Evolutionary conservation across 2,797 vertebrate genomes (phyloP).

Genomic region (Ctenochaetus hawaiiensis): DNA sequence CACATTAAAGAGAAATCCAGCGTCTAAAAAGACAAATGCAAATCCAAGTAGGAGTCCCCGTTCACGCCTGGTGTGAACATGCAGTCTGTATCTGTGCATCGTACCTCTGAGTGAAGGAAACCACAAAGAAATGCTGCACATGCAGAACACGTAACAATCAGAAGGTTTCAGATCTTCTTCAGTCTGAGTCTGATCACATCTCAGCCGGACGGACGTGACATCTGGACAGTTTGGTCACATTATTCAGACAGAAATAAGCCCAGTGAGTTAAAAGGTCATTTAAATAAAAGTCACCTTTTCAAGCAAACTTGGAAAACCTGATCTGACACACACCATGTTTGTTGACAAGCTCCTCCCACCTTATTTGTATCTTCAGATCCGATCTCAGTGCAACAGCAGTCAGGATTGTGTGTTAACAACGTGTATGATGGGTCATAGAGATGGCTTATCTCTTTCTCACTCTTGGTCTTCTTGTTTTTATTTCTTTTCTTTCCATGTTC

Average conservation of each 20-base stretch:
- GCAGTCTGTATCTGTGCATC: conserved; percentile 1
- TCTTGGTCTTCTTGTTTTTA: neutral
- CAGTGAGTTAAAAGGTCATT: neutral
- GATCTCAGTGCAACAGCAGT: too few species aligned
- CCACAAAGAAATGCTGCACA: neutral
- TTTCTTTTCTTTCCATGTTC: too few species aligned
- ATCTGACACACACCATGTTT: too few species aligned
- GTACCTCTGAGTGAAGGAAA: neutral
- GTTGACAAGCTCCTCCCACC: too few species aligned
- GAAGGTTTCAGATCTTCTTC: too few species aligned
- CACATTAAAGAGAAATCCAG: conserved; percentile 30
- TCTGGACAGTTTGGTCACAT: neutral
- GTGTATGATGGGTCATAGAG: too few species aligned
- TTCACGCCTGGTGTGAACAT: conserved; percentile 29
- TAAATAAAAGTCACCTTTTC: too few species aligned
- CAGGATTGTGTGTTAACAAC: too few species aligned
- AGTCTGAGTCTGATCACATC: neutral
- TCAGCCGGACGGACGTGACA: too few species aligned
- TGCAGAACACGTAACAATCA: neutral
- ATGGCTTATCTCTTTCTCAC: neutral
- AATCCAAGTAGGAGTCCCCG: conserved; percentile 31
- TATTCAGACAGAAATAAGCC: neutral
- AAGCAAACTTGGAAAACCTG: too few species aligned
- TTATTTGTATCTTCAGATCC: too few species aligned
- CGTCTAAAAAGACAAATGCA: conserved; percentile 23